These are phyloP conservation scores for Zosterops japonicus DNA, from an alignment of 2,113 vertebrate genomes.

Conservation along the genomic window DNA sequence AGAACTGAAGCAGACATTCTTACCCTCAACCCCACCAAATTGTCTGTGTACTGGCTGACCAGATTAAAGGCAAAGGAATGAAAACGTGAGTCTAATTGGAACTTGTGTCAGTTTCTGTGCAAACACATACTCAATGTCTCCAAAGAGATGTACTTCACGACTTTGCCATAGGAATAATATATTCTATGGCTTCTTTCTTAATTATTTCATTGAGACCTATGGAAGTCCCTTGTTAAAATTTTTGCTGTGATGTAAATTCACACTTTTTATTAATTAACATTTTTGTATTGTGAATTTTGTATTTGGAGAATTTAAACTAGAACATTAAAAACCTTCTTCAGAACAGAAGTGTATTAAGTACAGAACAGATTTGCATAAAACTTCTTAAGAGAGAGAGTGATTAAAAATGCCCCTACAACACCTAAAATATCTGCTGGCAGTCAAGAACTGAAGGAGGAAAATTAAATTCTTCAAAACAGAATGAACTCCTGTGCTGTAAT, in stretches of 20 bases:
- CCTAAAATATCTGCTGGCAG: not conserved
- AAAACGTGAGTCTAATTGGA: not conserved
- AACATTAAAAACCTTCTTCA: conserved; percentile 9
- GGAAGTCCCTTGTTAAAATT: conserved; percentile 2
- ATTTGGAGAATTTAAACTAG: conserved; percentile 12
- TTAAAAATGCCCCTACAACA: not conserved
- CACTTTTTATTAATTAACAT: conserved; percentile 9
- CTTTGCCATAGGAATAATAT: not conserved
- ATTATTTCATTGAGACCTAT: not conserved
- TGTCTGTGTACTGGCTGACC: not conserved
- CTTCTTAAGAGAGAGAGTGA: not conserved
- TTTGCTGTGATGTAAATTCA: not conserved
- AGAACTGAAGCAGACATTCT: not conserved
- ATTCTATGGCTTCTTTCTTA: not conserved
- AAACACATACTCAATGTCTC: not conserved
- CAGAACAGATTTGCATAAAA: conserved; percentile 25
- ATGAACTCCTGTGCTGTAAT: not conserved
- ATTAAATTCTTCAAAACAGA: conserved; percentile 21
- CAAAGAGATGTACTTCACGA: not conserved
- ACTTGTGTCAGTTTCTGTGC: not conserved
- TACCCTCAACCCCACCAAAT: not conserved
- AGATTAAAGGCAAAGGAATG: not conserved
- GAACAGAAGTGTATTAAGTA: not conserved
- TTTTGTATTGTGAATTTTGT: not conserved
- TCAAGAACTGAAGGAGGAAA: conserved; percentile 1